Conservation (phyloP, 2,797 vertebrate species). For the Acanthiza pusilla region DNA sequence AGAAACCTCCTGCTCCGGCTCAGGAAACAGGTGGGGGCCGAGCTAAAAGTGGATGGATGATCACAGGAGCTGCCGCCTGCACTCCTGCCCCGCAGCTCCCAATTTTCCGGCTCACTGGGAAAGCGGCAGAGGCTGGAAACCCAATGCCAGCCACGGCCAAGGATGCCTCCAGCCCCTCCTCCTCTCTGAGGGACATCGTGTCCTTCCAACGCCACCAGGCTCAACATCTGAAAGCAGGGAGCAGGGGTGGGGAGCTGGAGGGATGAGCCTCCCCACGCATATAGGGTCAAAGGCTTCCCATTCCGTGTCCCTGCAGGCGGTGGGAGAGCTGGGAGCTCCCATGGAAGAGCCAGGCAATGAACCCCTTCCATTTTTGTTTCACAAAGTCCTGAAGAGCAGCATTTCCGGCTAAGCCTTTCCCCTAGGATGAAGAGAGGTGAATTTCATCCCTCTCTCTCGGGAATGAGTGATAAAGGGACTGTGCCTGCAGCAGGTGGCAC, state of each 20-base stretch:
- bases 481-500: neutral
- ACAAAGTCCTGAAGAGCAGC: neutral
- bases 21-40: constrained; percentile 25
- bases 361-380: neutral
- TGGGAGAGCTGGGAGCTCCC: neutral
- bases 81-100: neutral
- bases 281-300: fast-evolving
- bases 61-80: neutral
- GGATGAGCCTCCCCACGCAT: neutral
- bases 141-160: neutral
- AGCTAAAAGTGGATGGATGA: neutral
- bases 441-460: neutral
- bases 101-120: neutral
- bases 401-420: neutral
- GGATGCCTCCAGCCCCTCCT: neutral
- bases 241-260: neutral
- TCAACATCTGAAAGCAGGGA: neutral
- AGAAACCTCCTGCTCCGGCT: neutral
- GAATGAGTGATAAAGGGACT: too few relatives aligned
- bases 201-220: neutral
- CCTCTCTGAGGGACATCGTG: fast-evolving
- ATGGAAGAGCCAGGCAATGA: neutral
- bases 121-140: too few relatives aligned
- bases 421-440: neutral
- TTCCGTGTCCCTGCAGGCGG: fast-evolving